A percentile compares a stretch with the other conserved stretches of the same genome.
Evolutionary conservation across 2,888 invertebrate species (phyloP).

Genomic region (Apoda limacodes): DNA sequence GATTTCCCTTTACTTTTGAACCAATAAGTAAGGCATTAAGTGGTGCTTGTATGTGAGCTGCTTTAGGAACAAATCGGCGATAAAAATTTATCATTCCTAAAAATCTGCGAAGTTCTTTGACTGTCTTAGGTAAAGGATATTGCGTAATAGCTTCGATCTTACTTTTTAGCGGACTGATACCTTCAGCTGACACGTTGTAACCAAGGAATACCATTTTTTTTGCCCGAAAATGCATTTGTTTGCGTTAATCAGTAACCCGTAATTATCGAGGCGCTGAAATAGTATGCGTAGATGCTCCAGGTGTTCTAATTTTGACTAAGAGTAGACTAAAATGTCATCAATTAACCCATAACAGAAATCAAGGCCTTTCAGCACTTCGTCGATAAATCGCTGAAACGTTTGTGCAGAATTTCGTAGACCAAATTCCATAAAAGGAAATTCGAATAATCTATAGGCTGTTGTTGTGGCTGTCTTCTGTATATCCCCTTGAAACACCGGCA

Average conservation of each 20-base stretch:
- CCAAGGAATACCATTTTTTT: constrained; percentile 14
- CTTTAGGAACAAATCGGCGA: constrained; percentile 15
- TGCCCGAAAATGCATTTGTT: constrained; percentile 14
- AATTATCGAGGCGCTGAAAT: constrained; percentile 9
- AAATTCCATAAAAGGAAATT: constrained; percentile 1
- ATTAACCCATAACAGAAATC: constrained; percentile 13
- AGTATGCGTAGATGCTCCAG: constrained; percentile 8
- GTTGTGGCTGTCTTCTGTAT: constrained; percentile 22
- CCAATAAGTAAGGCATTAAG: constrained; percentile 13
- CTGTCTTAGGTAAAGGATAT: constrained; percentile 15
- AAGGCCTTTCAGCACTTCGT: constrained; percentile 12
- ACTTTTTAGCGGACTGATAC: no score
- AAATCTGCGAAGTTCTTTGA: constrained; percentile 17
- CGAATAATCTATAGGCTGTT: no score
- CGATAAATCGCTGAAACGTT: constrained; percentile 25
- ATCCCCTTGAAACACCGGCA: constrained; percentile 25
- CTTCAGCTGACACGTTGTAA: constrained; percentile 6
- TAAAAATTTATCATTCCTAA: constrained; percentile 23
- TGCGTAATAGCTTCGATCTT: constrained; percentile 6
- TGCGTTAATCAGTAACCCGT: constrained; percentile 14
- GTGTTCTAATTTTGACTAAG: constrained; percentile 6
- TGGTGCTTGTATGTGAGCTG: no score
- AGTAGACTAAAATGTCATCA: constrained; percentile 12
- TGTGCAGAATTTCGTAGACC: constrained; percentile 24
- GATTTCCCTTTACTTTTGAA: constrained; percentile 21